Conservation (phyloP, 2,797 vertebrate genomes). For the Carcharodon carcharias region DNA sequence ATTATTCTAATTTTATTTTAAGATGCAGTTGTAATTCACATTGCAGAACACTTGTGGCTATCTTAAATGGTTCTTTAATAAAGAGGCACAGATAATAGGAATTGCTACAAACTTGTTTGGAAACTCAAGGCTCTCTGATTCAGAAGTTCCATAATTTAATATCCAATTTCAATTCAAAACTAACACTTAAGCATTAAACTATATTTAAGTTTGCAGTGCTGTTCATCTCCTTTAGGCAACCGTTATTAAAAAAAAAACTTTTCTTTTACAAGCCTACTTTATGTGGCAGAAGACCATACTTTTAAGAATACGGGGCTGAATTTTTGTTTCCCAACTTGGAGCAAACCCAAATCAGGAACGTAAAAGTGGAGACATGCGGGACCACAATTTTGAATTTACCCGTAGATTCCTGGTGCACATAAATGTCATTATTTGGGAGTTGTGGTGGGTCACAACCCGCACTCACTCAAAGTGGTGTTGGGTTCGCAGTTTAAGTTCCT, state of each 20-base stretch:
- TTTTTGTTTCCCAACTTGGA: no score
- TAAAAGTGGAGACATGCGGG: no score
- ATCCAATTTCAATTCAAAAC: neutral
- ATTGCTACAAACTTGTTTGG: neutral
- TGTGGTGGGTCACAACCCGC: no score
- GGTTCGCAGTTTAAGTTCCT: no score
- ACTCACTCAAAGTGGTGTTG: no score
- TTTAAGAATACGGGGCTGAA: no score
- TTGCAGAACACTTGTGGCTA: neutral
- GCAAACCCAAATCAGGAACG: no score
- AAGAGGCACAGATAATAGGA: neutral
- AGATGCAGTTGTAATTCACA: neutral
- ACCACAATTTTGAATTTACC: no score
- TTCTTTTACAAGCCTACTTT: no score
- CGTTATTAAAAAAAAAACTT: neutral
- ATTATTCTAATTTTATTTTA: neutral
- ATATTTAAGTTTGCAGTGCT: neutral
- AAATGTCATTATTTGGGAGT: no score
- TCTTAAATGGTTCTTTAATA: neutral
- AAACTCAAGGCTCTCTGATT: neutral
- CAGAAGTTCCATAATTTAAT: neutral
- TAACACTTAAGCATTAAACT: neutral
- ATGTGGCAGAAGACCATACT: no score
- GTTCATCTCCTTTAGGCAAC: neutral
- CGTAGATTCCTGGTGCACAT: no score